phyloP scores from a whole-genome alignment of 2,797 vertebrate species.

The Sitta carolinensis region DNA sequence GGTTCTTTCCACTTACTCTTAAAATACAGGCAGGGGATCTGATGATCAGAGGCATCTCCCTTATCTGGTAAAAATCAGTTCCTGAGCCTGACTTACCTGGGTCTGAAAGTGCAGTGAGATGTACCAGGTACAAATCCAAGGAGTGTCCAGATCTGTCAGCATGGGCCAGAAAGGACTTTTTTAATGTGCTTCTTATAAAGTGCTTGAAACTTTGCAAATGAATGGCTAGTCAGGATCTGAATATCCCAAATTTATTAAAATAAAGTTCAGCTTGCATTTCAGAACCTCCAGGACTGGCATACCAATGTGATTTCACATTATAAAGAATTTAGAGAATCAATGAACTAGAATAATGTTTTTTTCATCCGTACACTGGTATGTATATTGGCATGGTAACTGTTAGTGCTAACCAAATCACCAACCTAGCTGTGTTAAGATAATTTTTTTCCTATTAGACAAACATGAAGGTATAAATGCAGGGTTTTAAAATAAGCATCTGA shows the following conservation, averaged over 20 bases:
- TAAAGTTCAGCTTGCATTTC: slow-evolving; percentile 52
- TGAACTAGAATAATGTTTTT: slow-evolving; percentile 29
- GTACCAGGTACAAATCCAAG: background rate
- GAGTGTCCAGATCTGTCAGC: background rate
- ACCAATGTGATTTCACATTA: slow-evolving; percentile 30
- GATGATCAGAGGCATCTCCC: background rate
- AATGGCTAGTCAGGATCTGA: slow-evolving; percentile 14
- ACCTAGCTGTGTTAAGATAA: background rate
- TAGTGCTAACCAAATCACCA: slow-evolving; percentile 29
- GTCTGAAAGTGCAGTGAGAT: background rate
- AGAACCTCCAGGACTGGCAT: slow-evolving; percentile 40
- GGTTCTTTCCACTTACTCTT: background rate
- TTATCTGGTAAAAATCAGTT: background rate
- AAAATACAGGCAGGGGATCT: background rate
- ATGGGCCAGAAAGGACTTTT: background rate
- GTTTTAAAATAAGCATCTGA: background rate
- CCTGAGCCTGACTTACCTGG: background rate
- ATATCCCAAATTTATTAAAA: slow-evolving; percentile 49
- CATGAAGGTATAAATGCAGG: background rate
- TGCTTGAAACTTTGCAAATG: background rate
- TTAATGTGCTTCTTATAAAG: background rate
- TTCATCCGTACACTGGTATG: background rate
- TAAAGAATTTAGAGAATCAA: slow-evolving; percentile 53
- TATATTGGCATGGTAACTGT: slow-evolving; percentile 17
- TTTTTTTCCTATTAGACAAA: slow-evolving; percentile 29